A percentile compares a stretch with the other conserved stretches of the same genome.
Evolutionary conservation across 2,113 vertebrate species (phyloP).

Genomic region (Ellobius talpinus): DNA sequence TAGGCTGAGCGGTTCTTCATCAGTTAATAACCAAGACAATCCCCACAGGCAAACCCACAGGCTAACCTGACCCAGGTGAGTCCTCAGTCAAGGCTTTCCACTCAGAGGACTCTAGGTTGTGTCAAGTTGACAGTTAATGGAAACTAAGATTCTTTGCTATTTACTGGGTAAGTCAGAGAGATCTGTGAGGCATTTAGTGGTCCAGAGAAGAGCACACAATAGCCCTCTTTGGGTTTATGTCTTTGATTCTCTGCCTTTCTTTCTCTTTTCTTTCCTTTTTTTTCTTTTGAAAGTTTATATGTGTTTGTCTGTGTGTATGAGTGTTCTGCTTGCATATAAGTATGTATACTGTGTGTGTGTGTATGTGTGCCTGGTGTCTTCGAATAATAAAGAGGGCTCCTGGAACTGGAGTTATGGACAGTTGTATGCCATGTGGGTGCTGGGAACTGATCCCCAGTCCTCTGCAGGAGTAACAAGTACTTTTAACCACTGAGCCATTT

Average conservation of each 20-base stretch:
- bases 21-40: no score
- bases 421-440: background rate
- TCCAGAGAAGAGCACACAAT: conserved; percentile 23
- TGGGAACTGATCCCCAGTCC: background rate
- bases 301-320: background rate
- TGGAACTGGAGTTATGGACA: background rate
- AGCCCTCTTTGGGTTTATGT: background rate
- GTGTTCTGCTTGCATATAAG: background rate
- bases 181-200: background rate
- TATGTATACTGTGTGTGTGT: no score
- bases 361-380: background rate
- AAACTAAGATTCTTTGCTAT: background rate
- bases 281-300: background rate
- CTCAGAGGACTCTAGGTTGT: background rate
- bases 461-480: background rate
- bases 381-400: background rate
- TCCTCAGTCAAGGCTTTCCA: background rate
- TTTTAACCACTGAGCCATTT: background rate
- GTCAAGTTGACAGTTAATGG: background rate
- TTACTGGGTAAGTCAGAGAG: background rate
- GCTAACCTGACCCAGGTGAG: background rate
- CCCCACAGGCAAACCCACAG: background rate
- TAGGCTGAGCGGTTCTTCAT: background rate
- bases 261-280: background rate
- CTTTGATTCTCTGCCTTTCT: background rate